phyloP scores from a whole-genome alignment of 2,113 vertebrate genomes.

The Cottus gobio region DNA sequence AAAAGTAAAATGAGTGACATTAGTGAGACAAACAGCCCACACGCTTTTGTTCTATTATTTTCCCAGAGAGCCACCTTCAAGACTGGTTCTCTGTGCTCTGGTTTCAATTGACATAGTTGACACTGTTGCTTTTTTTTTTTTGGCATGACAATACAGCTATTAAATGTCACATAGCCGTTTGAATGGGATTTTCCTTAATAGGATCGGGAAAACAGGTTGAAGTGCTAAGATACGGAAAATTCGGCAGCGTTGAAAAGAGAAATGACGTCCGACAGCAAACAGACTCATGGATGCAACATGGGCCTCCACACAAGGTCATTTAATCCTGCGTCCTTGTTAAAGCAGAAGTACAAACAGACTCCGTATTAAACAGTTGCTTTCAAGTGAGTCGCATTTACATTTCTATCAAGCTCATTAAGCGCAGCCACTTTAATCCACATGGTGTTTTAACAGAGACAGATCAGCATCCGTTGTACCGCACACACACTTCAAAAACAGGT shows the following conservation, averaged over 20 bases:
- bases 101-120: slow-evolving; percentile 50
- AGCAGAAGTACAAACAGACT: slow-evolving; percentile 59
- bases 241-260: not conserved
- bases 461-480: not conserved
- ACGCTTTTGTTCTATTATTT: slow-evolving; percentile 48
- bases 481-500: slow-evolving; percentile 20
- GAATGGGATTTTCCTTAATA: not conserved
- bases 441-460: slow-evolving; percentile 20
- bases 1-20: slow-evolving; percentile 77
- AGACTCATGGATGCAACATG: not conserved
- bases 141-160: slow-evolving; percentile 26
- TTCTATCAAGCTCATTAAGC: slow-evolving; percentile 69
- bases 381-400: slow-evolving; percentile 69
- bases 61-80: slow-evolving; percentile 52
- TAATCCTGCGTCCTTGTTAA: slow-evolving; percentile 56
- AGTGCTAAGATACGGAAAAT: not conserved
- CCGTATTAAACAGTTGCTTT: slow-evolving; percentile 71
- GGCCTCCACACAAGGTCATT: slow-evolving; percentile 47
- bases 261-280: slow-evolving; percentile 29
- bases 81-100: slow-evolving; percentile 27
- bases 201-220: not conserved
- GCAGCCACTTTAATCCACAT: slow-evolving; percentile 48
- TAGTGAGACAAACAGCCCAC: slow-evolving; percentile 70
- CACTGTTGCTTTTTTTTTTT: not conserved
- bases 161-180: slow-evolving; percentile 33